phyloP scores from a whole-genome alignment of 2,113 vertebrate genomes.

The Arizona elegans region DNA sequence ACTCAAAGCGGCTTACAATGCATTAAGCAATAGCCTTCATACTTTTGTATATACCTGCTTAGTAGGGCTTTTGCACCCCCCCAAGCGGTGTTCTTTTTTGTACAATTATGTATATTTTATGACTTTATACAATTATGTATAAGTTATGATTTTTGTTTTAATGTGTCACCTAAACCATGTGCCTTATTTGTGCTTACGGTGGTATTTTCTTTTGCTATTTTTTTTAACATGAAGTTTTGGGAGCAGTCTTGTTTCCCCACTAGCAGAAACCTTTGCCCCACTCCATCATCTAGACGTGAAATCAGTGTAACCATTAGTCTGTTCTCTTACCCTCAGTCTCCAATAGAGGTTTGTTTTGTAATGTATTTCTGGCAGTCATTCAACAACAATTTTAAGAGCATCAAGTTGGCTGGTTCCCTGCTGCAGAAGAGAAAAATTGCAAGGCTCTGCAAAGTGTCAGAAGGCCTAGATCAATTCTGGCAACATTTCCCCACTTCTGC shows the following conservation, averaged over 20 bases:
- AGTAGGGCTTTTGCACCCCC: too few species aligned
- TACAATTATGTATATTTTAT: too few species aligned
- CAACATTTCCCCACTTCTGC: background rate
- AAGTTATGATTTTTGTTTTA: background rate
- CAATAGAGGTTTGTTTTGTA: background rate
- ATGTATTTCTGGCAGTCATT: background rate
- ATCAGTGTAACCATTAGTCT: background rate
- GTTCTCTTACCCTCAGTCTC: background rate
- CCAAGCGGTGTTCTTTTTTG: too few species aligned
- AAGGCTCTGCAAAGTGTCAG: background rate
- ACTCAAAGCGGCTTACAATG: too few species aligned
- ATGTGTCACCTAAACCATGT: background rate
- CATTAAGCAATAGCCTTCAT: too few species aligned
- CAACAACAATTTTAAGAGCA: background rate
- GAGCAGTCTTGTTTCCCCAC: background rate
- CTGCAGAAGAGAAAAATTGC: background rate
- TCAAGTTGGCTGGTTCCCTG: background rate
- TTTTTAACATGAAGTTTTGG: background rate
- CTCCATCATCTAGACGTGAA: background rate
- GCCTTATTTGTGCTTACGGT: background rate
- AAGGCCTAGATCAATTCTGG: background rate
- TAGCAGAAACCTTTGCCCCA: background rate
- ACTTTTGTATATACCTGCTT: too few species aligned
- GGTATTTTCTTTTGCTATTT: background rate
- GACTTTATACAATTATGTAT: too few species aligned